A percentile compares a stretch with the other conserved stretches of the same genome.
phyloP scores from a whole-genome alignment of 1,140 invertebrate genomes.

The Habropoda laboriosa region DNA sequence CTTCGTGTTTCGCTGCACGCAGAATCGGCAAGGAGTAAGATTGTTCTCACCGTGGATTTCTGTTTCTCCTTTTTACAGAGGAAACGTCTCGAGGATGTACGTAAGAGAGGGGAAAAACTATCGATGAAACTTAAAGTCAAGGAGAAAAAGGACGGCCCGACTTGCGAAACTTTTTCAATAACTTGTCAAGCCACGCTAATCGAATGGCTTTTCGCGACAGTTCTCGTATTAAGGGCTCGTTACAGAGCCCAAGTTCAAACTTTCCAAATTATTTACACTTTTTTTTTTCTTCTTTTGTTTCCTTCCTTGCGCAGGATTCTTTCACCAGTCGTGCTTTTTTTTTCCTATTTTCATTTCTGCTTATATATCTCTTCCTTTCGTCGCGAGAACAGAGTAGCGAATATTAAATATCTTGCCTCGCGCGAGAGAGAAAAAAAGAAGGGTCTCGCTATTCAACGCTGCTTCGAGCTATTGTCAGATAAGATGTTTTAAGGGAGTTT shows the following conservation, averaged over 20 bases:
- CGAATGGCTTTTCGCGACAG: background rate
- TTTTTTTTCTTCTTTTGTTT: background rate
- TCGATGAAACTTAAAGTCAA: constrained; percentile 47
- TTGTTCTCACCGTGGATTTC: constrained; percentile 56
- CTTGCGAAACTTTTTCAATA: constrained; percentile 41
- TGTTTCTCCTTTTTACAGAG: constrained; percentile 82
- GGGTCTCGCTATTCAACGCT: constrained; percentile 1
- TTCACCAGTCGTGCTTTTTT: too few species aligned
- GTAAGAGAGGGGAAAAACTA: constrained; percentile 74
- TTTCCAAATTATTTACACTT: background rate
- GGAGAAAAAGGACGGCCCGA: constrained; percentile 34
- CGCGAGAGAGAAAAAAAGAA: background rate
- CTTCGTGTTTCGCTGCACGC: constrained; percentile 36
- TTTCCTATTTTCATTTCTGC: background rate
- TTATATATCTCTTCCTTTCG: background rate
- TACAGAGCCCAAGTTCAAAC: background rate
- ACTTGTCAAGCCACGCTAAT: constrained; percentile 27
- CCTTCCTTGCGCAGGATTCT: background rate
- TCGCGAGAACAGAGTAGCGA: background rate
- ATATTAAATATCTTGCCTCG: background rate
- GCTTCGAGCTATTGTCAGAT: constrained; percentile 44
- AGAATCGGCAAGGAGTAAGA: background rate
- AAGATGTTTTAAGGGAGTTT: constrained; percentile 68
- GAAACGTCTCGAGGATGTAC: constrained; percentile 84
- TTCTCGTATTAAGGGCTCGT: constrained; percentile 2